A percentile compares a stretch with the other conserved stretches of the same genome.
These are phyloP conservation scores for Gallinago undulata DNA, from an alignment of 2,113 vertebrate species.

Conservation along the genomic window DNA sequence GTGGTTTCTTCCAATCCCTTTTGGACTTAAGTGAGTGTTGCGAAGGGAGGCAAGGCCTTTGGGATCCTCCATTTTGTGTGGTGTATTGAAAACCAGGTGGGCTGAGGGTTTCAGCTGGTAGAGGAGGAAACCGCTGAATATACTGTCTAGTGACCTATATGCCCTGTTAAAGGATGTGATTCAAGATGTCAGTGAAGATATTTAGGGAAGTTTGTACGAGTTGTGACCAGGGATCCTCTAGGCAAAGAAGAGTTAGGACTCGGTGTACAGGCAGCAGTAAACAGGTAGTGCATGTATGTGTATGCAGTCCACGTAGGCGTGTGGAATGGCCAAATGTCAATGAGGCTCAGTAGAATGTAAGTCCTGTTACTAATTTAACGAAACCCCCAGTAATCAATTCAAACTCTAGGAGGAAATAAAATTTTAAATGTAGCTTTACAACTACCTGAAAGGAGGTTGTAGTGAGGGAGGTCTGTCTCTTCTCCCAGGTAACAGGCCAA, in stretches of 20 bases:
- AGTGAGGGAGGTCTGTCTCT: not conserved
- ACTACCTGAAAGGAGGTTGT: not conserved
- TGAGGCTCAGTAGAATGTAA: not conserved
- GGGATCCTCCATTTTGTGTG: not conserved
- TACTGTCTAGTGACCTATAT: not conserved
- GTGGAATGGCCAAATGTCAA: not conserved
- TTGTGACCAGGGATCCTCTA: not conserved
- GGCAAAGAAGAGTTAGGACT: not conserved
- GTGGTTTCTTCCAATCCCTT: not conserved
- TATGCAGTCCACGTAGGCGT: fast-evolving
- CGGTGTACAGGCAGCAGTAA: not conserved
- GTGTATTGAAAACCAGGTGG: not conserved
- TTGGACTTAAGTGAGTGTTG: not conserved
- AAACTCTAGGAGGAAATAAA: not conserved
- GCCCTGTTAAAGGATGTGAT: not conserved
- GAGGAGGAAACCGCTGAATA: not conserved
- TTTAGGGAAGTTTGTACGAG: not conserved
- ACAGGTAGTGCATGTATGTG: fast-evolving
- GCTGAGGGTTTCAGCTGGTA: not conserved
- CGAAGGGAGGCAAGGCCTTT: not conserved
- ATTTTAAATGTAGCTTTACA: not conserved
- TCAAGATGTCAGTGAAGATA: not conserved
- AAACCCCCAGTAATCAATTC: not conserved
- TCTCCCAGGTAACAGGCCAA: not conserved
- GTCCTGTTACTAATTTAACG: not conserved